These are phyloP conservation scores for Gasteruption jaculator DNA, from an alignment of 2,888 invertebrate species.

Conservation along the genomic window DNA sequence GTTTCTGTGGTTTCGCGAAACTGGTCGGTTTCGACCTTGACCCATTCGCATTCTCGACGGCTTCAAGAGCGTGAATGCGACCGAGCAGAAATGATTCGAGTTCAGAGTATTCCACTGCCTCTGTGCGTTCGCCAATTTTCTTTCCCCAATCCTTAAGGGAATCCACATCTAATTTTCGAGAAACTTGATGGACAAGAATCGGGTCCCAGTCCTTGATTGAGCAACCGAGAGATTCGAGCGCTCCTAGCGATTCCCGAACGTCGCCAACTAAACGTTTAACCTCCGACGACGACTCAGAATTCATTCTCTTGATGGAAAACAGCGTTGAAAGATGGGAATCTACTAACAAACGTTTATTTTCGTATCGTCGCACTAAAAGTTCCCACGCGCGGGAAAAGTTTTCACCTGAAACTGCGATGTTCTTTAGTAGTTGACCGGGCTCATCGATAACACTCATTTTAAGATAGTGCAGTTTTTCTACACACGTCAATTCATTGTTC, in stretches of 20 bases:
- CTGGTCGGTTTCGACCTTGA: not conserved
- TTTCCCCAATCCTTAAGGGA: constrained; percentile 5
- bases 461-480: constrained; percentile 18
- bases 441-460: constrained; percentile 11
- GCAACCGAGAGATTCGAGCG: not conserved
- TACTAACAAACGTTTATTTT: constrained; percentile 11
- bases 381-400: constrained; percentile 12
- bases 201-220: not conserved
- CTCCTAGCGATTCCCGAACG: not conserved
- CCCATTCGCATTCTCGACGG: constrained; percentile 1
- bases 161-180: not conserved
- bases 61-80: constrained; percentile 1
- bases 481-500: constrained; percentile 7
- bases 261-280: not conserved
- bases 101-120: not conserved
- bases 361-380: constrained; percentile 10
- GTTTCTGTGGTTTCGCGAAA: too few relatives aligned
- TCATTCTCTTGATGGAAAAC: too few relatives aligned
- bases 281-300: not conserved
- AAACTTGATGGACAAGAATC: not conserved
- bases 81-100: constrained; percentile 2
- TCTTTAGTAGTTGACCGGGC: constrained; percentile 9
- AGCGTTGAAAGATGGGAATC: constrained; percentile 7
- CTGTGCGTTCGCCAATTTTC: not conserved
- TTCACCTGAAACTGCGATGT: constrained; percentile 7